Conservation (phyloP, 1,140 invertebrate species). For the Atta cephalotes region DNA sequence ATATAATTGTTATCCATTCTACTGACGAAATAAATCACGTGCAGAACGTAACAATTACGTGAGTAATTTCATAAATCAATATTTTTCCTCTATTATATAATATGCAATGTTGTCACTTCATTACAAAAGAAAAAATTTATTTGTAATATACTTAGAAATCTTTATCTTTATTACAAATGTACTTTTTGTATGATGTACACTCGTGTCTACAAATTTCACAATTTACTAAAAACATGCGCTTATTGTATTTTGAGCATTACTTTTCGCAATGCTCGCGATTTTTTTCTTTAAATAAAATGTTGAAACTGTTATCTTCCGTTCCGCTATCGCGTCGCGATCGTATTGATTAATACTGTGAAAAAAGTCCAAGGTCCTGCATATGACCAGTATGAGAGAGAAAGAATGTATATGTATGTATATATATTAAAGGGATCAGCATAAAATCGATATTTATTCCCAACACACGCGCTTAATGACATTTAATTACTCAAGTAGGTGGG, state of each 20-base stretch:
- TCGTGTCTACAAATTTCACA: not conserved
- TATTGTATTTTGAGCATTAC: not conserved
- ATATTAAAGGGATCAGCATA: constrained; percentile 61
- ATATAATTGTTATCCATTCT: not conserved
- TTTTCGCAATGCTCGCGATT: constrained; percentile 15
- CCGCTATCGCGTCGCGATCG: constrained; percentile 52
- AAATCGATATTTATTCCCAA: constrained; percentile 77
- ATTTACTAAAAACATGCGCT: not conserved
- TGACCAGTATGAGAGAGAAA: constrained; percentile 23
- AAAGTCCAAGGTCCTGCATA: constrained; percentile 74
- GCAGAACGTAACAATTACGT: constrained; percentile 3
- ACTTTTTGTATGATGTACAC: not conserved
- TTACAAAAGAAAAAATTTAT: not conserved
- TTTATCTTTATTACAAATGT: constrained; percentile 2
- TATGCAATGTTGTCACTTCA: not conserved
- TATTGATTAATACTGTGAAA: constrained; percentile 71
- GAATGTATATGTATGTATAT: not conserved
- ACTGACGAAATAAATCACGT: not conserved
- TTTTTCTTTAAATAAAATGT: constrained; percentile 34
- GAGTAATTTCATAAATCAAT: not conserved
- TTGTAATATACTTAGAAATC: not conserved
- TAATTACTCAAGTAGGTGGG: constrained; percentile 68
- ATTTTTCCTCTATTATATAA: not conserved
- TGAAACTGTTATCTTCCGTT: constrained; percentile 36
- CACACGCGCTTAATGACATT: constrained; percentile 66